A percentile compares a stretch with the other conserved stretches of the same genome.
phyloP scores from a whole-genome alignment of 2,113 vertebrate species.

The Rhea pennata region DNA sequence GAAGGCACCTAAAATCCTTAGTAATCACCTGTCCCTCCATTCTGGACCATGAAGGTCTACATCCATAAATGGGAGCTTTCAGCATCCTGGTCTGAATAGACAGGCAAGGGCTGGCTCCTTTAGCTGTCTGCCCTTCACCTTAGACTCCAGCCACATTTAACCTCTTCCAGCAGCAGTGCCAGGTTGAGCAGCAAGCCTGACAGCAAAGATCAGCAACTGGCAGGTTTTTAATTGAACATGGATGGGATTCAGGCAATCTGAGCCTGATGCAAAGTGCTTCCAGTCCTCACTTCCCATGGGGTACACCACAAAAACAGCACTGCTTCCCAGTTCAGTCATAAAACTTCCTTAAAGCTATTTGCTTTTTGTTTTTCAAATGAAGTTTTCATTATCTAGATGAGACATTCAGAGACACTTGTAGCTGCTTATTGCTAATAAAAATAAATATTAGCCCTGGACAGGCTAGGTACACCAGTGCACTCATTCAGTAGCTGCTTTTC shows the following conservation, averaged over 20 bases:
- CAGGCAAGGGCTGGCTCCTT: background rate
- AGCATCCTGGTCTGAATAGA: background rate
- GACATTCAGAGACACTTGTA: background rate
- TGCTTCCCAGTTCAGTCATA: background rate
- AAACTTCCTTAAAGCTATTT: constrained; percentile 30
- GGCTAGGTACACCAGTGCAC: background rate
- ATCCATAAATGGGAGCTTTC: background rate
- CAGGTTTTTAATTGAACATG: constrained; percentile 28
- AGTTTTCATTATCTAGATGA: constrained; percentile 29
- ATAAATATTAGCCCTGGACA: background rate
- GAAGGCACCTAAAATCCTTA: background rate
- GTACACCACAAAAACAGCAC: background rate
- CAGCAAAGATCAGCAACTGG: background rate
- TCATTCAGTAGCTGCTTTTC: background rate
- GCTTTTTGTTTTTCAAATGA: constrained; percentile 5
- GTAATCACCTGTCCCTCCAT: background rate
- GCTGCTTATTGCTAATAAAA: background rate
- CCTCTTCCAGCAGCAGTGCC: background rate
- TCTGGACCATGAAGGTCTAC: background rate
- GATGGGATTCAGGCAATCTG: constrained; percentile 14
- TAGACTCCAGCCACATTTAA: background rate
- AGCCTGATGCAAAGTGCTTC: constrained; percentile 5
- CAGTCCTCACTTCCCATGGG: background rate
- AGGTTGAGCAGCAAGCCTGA: fast-evolving
- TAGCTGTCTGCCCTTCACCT: background rate